These are phyloP conservation scores for Encarsia formosa DNA, from an alignment of 2,888 invertebrate genomes.

Conservation along the genomic window DNA sequence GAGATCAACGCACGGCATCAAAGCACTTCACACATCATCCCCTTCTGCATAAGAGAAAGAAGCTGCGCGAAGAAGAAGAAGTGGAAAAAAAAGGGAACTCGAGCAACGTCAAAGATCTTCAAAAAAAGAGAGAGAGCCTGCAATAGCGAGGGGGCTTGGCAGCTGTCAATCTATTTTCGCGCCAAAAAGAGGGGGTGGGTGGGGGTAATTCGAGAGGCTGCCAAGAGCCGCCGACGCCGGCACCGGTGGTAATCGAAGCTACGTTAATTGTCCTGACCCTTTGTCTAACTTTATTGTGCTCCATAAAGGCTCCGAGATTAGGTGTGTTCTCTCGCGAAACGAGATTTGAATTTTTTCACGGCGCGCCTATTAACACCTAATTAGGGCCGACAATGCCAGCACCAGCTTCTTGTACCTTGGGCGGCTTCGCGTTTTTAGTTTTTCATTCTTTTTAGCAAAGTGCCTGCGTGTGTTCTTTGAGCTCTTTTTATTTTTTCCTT, in stretches of 20 bases:
- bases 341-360: neutral
- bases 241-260: constrained; percentile 21
- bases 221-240: neutral
- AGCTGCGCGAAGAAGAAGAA: neutral
- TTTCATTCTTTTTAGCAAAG: neutral
- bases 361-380: constrained; percentile 20
- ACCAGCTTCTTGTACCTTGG: neutral
- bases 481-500: no score
- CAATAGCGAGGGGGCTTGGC: constrained; percentile 26
- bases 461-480: no score
- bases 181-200: constrained; percentile 23
- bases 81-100: neutral
- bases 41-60: neutral
- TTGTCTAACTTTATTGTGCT: no score
- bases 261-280: constrained; percentile 26
- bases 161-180: constrained; percentile 37
- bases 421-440: neutral
- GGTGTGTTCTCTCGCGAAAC: neutral
- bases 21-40: no score
- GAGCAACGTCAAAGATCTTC: constrained; percentile 1
- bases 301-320: constrained; percentile 13
- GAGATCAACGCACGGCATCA: no score
- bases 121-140: constrained; percentile 1
- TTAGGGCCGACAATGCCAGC: constrained; percentile 9
- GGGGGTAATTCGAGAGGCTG: constrained; percentile 30